Evolutionary conservation across 2,113 vertebrate genomes (phyloP), one percentile per base, ranked within the genome.

Genomic region (Prunella fulvescens): DNA sequence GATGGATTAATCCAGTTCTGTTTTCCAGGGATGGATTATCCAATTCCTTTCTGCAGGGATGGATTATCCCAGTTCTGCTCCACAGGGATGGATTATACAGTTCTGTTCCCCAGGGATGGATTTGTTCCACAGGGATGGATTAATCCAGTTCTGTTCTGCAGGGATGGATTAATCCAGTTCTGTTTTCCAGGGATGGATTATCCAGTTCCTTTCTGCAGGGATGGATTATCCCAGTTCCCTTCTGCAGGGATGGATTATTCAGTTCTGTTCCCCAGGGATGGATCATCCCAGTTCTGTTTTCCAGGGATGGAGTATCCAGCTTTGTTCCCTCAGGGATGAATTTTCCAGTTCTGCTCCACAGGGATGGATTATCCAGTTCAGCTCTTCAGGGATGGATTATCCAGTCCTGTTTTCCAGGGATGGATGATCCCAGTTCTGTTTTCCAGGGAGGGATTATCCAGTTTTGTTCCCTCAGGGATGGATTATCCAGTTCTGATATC

Each of bases 301-400:
- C 0, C 24, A 57, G 40, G 8, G 31, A 11, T 61, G 20, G 44
- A 19, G 24, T 60, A 24, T 37, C 15, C 45, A 19, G 23, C 37
- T 19, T 18, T 20, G 9, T 1, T 14, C 17, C 6, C 6, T 0
- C 22, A 42, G 22, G 28, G 16, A 19, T 54, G 39, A 50, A 72
- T n/a, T 60, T 18, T 37, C 15, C n/a, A 9, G 7, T 19, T 77
- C 35, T 15, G 9, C 0, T 14, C 8, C 1, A 1, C 9, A 31
- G 12, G n/a, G 12, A 33, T 77, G 22, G 22, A 33, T 50, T 50
- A 19, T 50, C 35, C 40, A 31, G 6, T 23, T 23, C 42, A 4
- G 2, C 0, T 2, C 2, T 11, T 0, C 45, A 48, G 28, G 22
- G 11, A 24, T 60, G 56, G 20, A 19, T 76, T 60, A 31, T 47